These are phyloP conservation scores for Calameuta filiformis DNA, from an alignment of 2,888 invertebrate genomes.

Conservation along the genomic window DNA sequence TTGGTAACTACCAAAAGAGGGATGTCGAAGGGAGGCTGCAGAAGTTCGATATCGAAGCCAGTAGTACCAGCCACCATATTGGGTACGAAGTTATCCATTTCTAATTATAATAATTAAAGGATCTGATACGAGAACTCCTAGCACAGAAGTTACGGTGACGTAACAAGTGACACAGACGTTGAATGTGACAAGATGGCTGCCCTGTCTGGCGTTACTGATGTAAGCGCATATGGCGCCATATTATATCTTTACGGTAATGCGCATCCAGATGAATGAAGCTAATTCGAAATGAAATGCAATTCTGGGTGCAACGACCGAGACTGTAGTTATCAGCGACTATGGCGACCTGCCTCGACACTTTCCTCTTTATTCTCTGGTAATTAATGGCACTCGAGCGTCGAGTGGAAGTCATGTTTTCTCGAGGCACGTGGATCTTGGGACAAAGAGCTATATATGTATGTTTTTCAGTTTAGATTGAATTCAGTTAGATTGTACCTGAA, in stretches of 20 bases:
- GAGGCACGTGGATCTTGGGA: neutral
- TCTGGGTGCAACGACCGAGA: neutral
- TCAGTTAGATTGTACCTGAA: neutral
- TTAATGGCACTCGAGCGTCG: neutral
- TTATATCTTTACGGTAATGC: neutral
- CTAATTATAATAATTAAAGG: neutral
- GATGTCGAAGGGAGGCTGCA: neutral
- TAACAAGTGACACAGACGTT: neutral
- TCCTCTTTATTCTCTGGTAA: neutral
- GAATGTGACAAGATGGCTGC: neutral
- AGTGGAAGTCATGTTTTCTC: neutral
- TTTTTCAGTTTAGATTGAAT: neutral
- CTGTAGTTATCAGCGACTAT: neutral
- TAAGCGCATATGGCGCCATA: neutral
- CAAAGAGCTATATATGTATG: neutral
- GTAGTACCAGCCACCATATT: neutral
- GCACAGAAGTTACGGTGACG: neutral
- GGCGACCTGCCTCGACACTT: neutral
- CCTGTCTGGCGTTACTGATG: neutral
- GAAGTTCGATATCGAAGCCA: neutral
- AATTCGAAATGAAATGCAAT: neutral
- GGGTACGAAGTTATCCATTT: neutral
- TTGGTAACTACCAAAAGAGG: slow-evolving; percentile 7
- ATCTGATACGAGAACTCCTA: neutral
- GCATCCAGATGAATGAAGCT: neutral